Evolutionary conservation across 2,113 vertebrate species (phyloP).

Genomic region (Phocoena phocoena): DNA sequence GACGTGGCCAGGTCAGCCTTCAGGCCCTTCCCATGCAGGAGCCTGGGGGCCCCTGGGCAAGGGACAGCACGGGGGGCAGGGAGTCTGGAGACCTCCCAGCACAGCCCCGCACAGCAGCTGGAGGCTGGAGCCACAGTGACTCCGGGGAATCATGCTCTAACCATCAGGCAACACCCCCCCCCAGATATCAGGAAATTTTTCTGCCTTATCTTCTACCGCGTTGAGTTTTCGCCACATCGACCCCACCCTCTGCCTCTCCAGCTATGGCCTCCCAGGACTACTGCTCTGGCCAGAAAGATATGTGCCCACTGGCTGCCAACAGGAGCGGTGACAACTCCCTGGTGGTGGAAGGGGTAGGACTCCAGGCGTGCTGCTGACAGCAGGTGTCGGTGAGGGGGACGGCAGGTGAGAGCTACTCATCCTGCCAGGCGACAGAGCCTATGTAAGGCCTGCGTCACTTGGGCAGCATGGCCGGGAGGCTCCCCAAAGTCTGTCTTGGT

Average conservation of each 20-base stretch:
- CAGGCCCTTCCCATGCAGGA: background rate
- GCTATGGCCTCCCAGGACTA: background rate
- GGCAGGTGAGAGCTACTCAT: background rate
- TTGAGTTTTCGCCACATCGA: no score
- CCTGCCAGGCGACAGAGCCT: background rate
- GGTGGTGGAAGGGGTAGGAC: background rate
- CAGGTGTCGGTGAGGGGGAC: background rate
- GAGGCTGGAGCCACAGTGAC: background rate
- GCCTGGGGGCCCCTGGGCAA: background rate
- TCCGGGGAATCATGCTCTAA: background rate
- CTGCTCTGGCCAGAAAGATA: background rate
- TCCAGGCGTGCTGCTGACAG: accelerated
- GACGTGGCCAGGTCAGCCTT: background rate
- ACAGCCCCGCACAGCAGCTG: background rate
- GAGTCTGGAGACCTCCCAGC: background rate
- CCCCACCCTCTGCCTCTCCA: background rate
- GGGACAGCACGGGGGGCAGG: no score
- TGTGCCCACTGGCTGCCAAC: background rate
- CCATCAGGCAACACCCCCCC: accelerated
- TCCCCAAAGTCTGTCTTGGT: background rate
- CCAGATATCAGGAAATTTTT: background rate
- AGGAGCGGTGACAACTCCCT: background rate
- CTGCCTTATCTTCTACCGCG: background rate
- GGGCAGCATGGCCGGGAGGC: background rate
- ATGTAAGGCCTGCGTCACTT: background rate